Evolutionary conservation across 1,140 invertebrate species (phyloP), one percentile per base, ranked within the genome.

Genomic region (Drosophila malerkotliana): DNA sequence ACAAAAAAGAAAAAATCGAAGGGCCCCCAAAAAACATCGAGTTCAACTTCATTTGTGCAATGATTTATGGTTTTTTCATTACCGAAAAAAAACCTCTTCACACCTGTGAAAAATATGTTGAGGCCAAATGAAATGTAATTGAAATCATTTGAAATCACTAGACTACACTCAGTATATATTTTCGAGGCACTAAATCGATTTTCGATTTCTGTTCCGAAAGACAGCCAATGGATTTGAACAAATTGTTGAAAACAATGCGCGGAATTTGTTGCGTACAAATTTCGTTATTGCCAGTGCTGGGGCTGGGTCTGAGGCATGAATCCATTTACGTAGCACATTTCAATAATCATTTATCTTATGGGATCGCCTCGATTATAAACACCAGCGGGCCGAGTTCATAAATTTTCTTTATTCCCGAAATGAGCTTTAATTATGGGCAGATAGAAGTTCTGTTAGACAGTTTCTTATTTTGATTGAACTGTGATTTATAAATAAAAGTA

Each of bases 31-130:
- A 66, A 55, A 58, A 49, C 26, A 56, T 39, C 24, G 72, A 75
- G 30, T 72, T 72, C 55, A 79, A 79, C 74, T 87, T 88, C 83
- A 87, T 88, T 87, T 88, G 82, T 45, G 71, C 56, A 54, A 88
- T 87, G 83, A 87, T 87, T 87, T 88, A 87, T 87, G 71, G 56
- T 69, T 76, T 76, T 87, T 87, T 87, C 75, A 88, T 87, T 88
- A 87, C 74, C 54, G 26, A 77, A 77, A 78, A 69, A 37, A 60
- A 63, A 75, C 72, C 80, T 76, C 76, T 87, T 88, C 82, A 87
- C 82, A 87, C 82, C 79, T 87, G 82, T 72, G 79, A 60, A 76
- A 79, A 74, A 59, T 48, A 64, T 51, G 74, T 76, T 62, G 49
- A 59, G 83, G 64, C 62, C 78, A 72, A 78, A 63, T 67, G 49